phyloP scores from a whole-genome alignment of 2,113 vertebrate genomes.

The Brachyhypopomus occidentalis region DNA sequence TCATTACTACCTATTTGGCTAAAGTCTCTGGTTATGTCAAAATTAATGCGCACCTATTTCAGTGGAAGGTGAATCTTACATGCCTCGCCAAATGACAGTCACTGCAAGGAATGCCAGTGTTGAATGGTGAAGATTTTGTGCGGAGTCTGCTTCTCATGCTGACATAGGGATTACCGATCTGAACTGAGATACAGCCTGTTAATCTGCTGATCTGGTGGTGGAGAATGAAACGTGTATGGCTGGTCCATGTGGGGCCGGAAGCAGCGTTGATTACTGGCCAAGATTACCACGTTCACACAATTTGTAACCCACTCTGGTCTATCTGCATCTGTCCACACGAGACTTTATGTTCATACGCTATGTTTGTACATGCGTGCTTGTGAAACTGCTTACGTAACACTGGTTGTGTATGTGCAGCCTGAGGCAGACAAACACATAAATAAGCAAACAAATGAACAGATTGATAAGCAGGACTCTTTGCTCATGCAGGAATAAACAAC shows the following conservation, averaged over 20 bases:
- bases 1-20: too few species aligned
- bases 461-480: background rate
- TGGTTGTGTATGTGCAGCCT: too few species aligned
- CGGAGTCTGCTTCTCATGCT: background rate
- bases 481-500: background rate
- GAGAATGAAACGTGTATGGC: background rate
- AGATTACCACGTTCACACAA: background rate
- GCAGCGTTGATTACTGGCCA: background rate
- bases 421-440: too few species aligned
- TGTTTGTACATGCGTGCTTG: too few species aligned
- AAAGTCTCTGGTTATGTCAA: too few species aligned
- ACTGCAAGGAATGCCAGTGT: background rate
- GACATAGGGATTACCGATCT: background rate
- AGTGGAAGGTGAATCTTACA: background rate
- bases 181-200: background rate
- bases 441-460: background rate
- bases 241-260: background rate
- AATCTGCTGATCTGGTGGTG: background rate
- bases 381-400: too few species aligned
- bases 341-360: background rate
- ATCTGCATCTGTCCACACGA: background rate
- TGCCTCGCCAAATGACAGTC: background rate
- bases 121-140: background rate
- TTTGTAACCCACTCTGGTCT: background rate
- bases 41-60: too few species aligned